A percentile compares a stretch with the other conserved stretches of the same genome.
Conservation (phyloP, 2,797 vertebrate genomes). For the Sparidentex hasta region DNA sequence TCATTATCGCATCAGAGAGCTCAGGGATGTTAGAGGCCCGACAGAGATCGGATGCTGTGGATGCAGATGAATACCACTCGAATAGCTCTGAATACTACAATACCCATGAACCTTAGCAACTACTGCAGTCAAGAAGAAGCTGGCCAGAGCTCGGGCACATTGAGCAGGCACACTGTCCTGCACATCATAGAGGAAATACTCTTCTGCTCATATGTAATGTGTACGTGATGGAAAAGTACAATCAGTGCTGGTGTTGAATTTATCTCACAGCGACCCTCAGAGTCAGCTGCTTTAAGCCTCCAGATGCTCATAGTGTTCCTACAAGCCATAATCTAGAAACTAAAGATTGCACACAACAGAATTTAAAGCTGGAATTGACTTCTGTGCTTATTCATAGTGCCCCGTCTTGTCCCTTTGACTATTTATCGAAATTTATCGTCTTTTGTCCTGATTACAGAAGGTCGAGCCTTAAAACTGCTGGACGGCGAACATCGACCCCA, state of each 20-base stretch:
- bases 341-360: neutral
- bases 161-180: too few species aligned
- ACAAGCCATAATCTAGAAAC: neutral
- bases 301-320: neutral
- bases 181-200: too few species aligned
- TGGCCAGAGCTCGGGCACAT: neutral
- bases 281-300: neutral
- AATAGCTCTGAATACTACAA: neutral
- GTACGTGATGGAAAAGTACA: too few species aligned
- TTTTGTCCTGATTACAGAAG: neutral
- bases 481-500: neutral
- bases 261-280: neutral
- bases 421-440: too few species aligned
- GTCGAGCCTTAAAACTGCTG: neutral
- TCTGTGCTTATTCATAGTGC: neutral
- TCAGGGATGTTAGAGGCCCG: neutral
- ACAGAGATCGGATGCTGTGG: too few species aligned
- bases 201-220: too few species aligned
- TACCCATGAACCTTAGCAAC: conserved; percentile 1
- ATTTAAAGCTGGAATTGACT: neutral
- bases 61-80: too few species aligned
- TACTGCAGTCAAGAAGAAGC: neutral
- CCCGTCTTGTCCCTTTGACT: neutral
- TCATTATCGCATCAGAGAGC: conserved; percentile 8
- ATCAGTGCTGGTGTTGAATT: neutral